Conservation (phyloP, 2,888 invertebrate species). For the Lithophane socia region DNA sequence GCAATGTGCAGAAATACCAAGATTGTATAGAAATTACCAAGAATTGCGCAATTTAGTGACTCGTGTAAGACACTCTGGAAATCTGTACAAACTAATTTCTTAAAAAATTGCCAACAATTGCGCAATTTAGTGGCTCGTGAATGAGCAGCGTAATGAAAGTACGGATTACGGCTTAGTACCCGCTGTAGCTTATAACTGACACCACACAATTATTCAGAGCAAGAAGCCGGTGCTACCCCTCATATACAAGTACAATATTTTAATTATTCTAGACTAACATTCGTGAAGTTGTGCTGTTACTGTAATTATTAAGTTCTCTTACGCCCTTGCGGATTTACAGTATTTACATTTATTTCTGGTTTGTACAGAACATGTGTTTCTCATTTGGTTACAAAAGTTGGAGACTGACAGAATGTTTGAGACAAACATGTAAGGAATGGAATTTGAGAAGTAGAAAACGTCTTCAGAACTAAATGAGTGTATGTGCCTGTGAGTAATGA, state of each 20-base stretch:
- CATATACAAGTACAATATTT: slow-evolving; percentile 78
- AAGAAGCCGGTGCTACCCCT: slow-evolving; percentile 70
- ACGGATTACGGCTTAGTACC: not conserved
- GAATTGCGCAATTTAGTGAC: too few relatives aligned
- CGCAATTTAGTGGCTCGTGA: too few relatives aligned
- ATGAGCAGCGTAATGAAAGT: too few relatives aligned
- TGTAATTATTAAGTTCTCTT: slow-evolving; percentile 77
- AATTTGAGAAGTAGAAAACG: not conserved
- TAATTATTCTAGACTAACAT: slow-evolving; percentile 80
- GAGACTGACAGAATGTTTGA: not conserved
- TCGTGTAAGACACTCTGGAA: too few relatives aligned
- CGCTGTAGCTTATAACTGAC: slow-evolving; percentile 13
- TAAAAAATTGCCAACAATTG: too few relatives aligned
- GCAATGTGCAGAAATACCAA: too few relatives aligned
- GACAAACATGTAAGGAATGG: not conserved
- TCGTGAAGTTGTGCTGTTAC: slow-evolving; percentile 74
- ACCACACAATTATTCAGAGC: slow-evolving; percentile 61
- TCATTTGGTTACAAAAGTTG: slow-evolving; percentile 16
- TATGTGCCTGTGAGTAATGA: too few relatives aligned
- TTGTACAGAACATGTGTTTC: slow-evolving; percentile 24
- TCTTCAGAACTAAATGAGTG: not conserved
- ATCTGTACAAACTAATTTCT: too few relatives aligned
- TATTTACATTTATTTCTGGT: slow-evolving; percentile 57
- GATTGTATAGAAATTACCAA: too few relatives aligned
- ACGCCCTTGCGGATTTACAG: slow-evolving; percentile 49